Conservation (phyloP, 2,113 vertebrate species). For the Ahaetulla prasina region DNA sequence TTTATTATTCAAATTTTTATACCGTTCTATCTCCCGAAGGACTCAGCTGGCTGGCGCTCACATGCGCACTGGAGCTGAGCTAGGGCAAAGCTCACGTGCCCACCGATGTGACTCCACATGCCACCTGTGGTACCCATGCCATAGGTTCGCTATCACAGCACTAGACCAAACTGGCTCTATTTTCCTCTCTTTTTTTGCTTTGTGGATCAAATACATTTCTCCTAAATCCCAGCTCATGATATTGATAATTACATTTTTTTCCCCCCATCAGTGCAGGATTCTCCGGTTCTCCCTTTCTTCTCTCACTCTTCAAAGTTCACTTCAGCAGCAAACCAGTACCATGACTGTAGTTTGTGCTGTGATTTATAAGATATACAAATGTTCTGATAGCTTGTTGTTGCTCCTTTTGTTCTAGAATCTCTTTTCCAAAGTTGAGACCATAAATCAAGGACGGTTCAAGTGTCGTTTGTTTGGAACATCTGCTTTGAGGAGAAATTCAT, state of each 20-base stretch:
- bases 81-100: no score
- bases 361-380: background rate
- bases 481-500: constrained; percentile 46
- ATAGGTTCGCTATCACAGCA: no score
- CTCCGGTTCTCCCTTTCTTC: background rate
- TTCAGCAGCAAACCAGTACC: background rate
- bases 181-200: rapidly evolving
- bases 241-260: background rate
- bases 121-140: no score
- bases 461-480: constrained; percentile 42
- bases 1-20: no score
- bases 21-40: no score
- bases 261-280: rapidly evolving
- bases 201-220: background rate
- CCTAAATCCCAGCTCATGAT: background rate
- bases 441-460: constrained; percentile 36
- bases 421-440: background rate
- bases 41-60: no score
- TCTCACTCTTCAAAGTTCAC: background rate
- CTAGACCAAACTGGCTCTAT: background rate
- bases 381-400: background rate
- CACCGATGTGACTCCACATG: no score
- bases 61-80: no score
- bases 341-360: rapidly evolving
- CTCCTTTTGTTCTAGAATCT: background rate